phyloP scores from a whole-genome alignment of 1,140 invertebrate species.

The Drosophila parabipectinata region DNA sequence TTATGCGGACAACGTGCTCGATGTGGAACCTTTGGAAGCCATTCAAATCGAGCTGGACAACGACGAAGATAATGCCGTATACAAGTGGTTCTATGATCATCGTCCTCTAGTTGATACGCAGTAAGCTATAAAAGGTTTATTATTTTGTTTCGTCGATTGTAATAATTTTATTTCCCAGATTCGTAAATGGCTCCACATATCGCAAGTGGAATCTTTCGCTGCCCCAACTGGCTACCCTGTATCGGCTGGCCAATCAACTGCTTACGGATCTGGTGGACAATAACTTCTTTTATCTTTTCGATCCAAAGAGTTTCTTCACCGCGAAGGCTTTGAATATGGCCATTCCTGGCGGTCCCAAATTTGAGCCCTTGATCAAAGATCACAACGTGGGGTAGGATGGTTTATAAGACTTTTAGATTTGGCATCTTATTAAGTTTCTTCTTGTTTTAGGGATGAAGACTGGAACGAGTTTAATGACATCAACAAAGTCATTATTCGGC shows the following conservation, averaged over 20 bases:
- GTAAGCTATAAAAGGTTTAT: constrained; percentile 81
- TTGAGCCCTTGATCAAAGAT: constrained; percentile 99
- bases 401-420: too few species aligned
- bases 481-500: constrained; percentile 99
- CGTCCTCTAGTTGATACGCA: constrained; percentile 96
- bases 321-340: constrained; percentile 99
- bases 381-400: constrained; percentile 92
- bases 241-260: constrained; percentile 98
- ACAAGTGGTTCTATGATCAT: constrained; percentile 99
- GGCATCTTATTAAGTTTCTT: background rate
- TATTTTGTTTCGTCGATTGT: background rate
- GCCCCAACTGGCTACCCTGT: constrained; percentile 98
- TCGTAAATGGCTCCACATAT: constrained; percentile 99
- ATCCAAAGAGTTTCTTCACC: constrained; percentile 99
- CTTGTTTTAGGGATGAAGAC: constrained; percentile 95
- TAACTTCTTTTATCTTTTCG: constrained; percentile 99
- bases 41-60: constrained; percentile 99
- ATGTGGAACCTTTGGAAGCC: constrained; percentile 99
- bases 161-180: constrained; percentile 84
- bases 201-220: constrained; percentile 97
- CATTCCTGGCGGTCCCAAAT: constrained; percentile 99
- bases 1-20: constrained; percentile 99
- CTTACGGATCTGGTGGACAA: constrained; percentile 99
- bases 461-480: constrained; percentile 99
- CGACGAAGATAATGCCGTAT: constrained; percentile 96